Evolutionary conservation across 2,797 vertebrate species (phyloP).

Genomic region (Lepidocolaptes lacrymiger): DNA sequence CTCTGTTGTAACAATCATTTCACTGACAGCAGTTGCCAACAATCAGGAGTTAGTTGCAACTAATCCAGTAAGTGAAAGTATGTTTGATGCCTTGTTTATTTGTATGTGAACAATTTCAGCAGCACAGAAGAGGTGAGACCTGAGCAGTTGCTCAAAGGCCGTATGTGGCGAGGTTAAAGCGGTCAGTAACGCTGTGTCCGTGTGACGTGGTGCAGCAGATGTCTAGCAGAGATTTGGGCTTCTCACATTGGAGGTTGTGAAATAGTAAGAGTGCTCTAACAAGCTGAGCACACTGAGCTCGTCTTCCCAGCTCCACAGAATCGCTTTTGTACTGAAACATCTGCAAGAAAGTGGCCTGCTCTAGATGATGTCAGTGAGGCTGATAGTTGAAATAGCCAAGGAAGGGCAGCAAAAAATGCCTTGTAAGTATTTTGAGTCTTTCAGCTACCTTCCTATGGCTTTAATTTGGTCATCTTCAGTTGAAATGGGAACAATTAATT

Average conservation of each 20-base stretch:
- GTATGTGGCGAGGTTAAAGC: accelerated
- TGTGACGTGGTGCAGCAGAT: background rate
- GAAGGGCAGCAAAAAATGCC: background rate
- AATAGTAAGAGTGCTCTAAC: background rate
- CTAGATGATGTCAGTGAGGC: background rate
- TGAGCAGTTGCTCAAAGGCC: background rate
- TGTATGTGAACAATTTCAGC: background rate
- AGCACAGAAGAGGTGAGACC: background rate
- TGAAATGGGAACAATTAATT: background rate
- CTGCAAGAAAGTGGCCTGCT: background rate
- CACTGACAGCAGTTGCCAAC: conserved; percentile 89
- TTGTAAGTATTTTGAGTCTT: background rate
- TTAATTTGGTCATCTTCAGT: background rate
- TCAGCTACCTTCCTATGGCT: background rate
- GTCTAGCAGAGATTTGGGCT: background rate
- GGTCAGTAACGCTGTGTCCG: accelerated
- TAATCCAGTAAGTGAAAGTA: conserved; percentile 87
- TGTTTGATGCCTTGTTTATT: background rate
- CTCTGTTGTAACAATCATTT: conserved; percentile 93
- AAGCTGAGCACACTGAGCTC: background rate
- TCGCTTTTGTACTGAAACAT: background rate
- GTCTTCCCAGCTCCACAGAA: background rate
- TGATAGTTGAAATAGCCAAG: background rate
- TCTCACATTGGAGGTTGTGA: background rate
- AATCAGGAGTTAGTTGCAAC: conserved; percentile 90